Conservation (phyloP, 1,140 invertebrate genomes). For the Bemisia tabaci region DNA sequence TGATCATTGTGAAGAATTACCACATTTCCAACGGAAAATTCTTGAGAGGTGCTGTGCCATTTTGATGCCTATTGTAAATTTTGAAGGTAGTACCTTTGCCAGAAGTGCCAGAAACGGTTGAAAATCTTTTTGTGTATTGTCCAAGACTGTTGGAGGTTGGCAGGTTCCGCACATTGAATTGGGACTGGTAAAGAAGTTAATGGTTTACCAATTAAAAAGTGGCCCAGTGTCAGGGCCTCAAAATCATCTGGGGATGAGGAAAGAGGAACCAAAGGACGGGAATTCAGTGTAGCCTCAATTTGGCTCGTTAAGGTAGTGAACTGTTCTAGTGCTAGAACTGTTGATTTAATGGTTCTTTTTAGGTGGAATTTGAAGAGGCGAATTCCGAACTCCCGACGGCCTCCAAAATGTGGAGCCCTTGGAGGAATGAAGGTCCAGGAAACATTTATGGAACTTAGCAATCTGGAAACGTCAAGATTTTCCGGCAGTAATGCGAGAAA, state of each 20-base stretch:
- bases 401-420: slow-evolving; percentile 30
- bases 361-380: slow-evolving; percentile 30
- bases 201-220: slow-evolving; percentile 22
- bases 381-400: slow-evolving; percentile 31
- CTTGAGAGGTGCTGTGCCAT: too few species aligned
- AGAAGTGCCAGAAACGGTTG: too few species aligned
- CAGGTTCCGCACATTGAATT: background rate
- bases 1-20: too few species aligned
- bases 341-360: slow-evolving; percentile 18
- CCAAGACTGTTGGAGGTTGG: too few species aligned
- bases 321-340: slow-evolving; percentile 19
- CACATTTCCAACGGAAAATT: too few species aligned
- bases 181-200: background rate
- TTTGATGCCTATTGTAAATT: too few species aligned
- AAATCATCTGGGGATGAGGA: slow-evolving; percentile 22
- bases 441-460: background rate
- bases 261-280: slow-evolving; percentile 17
- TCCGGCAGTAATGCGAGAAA: too few species aligned
- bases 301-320: slow-evolving; percentile 13
- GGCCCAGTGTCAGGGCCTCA: slow-evolving; percentile 19
- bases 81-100: too few species aligned
- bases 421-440: slow-evolving; percentile 33
- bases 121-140: too few species aligned
- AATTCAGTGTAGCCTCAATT: slow-evolving; percentile 23
- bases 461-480: background rate